Percentiles rank a stretch among this genome's conserved stretches.
These are phyloP conservation scores for Eleginops maclovinus DNA, from an alignment of 2,113 vertebrate genomes.

Conservation along the genomic window DNA sequence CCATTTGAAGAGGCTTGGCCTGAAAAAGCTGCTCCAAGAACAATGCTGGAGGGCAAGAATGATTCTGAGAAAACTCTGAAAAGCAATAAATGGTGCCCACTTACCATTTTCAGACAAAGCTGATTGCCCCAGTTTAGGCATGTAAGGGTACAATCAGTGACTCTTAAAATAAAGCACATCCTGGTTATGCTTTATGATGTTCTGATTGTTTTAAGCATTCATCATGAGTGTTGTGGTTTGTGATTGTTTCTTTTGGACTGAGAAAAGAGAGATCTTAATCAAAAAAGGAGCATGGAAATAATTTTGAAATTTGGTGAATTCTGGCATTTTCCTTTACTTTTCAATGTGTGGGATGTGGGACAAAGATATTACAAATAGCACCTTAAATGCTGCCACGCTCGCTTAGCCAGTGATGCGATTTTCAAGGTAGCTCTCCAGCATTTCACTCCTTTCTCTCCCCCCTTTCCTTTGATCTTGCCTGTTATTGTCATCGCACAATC, in stretches of 20 bases:
- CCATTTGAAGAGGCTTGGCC: constrained; percentile 46
- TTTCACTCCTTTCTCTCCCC: constrained; percentile 28
- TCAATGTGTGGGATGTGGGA: constrained; percentile 47
- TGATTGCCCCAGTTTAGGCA: neutral
- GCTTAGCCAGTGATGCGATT: constrained; percentile 72
- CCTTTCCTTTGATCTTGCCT: constrained; percentile 69
- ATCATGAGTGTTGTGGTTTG: neutral
- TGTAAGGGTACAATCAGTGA: neutral
- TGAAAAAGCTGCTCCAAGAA: constrained; percentile 48
- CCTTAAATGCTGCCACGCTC: constrained; percentile 65
- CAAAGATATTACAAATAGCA: constrained; percentile 70
- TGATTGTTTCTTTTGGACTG: constrained; percentile 27
- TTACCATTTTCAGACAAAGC: constrained; percentile 7
- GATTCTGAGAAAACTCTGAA: constrained; percentile 18
- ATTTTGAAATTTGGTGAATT: constrained; percentile 35
- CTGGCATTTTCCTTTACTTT: constrained; percentile 33
- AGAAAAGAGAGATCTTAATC: constrained; percentile 30
- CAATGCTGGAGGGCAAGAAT: constrained; percentile 30
- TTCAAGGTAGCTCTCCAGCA: constrained; percentile 58
- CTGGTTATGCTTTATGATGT: neutral
- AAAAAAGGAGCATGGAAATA: constrained; percentile 39
- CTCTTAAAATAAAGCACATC: neutral
- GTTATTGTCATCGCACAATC: constrained; percentile 70
- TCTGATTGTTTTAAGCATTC: constrained; percentile 25
- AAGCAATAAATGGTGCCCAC: constrained; percentile 15